A percentile compares a stretch with the other conserved stretches of the same genome.
phyloP scores from a whole-genome alignment of 35 echinoderm and acorn worm genomes.

The Amphiura filiformis region DNA sequence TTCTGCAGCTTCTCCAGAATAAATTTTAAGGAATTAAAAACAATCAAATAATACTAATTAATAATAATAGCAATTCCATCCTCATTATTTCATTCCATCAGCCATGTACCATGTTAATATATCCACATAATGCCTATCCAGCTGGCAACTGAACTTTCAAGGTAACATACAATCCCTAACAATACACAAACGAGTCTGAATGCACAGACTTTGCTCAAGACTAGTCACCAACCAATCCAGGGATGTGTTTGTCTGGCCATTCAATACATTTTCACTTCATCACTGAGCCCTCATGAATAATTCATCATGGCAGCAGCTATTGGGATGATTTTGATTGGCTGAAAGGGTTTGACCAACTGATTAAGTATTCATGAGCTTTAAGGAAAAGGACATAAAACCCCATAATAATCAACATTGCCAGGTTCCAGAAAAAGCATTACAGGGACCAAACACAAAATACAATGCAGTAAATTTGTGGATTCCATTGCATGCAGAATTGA shows the following conservation, averaged over 20 bases:
- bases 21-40: too few relatives aligned
- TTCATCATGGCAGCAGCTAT: not conserved
- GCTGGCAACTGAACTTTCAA: too few relatives aligned
- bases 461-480: too few relatives aligned
- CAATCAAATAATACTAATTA: too few relatives aligned
- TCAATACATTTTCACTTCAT: constrained; percentile 1
- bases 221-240: not conserved
- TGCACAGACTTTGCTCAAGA: not conserved
- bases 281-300: constrained; percentile 7
- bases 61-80: too few relatives aligned
- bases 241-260: not conserved
- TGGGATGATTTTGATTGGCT: not conserved
- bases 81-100: too few relatives aligned
- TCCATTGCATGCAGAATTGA: too few relatives aligned
- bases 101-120: too few relatives aligned
- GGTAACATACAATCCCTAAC: too few relatives aligned
- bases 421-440: not conserved
- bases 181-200: not conserved
- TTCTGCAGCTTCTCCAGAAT: too few relatives aligned
- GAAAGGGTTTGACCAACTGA: not conserved
- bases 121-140: too few relatives aligned
- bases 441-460: not conserved
- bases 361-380: not conserved
- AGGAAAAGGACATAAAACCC: not conserved
- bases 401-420: not conserved